Percentiles rank a stretch among this genome's conserved stretches.
These are phyloP conservation scores for Drosophila basisetae DNA, from an alignment of 2,888 invertebrate species.

Conservation along the genomic window DNA sequence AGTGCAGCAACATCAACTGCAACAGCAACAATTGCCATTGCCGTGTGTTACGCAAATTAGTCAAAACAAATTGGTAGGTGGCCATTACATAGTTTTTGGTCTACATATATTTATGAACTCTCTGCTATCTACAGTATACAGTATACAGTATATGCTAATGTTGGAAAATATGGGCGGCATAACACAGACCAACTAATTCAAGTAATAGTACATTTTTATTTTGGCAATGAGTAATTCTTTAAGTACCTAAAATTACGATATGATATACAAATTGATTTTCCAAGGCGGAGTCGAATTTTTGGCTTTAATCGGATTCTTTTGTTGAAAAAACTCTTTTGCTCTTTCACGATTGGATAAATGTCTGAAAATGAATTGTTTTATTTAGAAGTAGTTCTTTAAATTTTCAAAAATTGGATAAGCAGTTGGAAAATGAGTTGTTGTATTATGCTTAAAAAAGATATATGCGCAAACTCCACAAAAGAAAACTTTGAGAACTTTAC, in stretches of 20 bases:
- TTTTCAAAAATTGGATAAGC: not conserved
- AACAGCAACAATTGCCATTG: conserved; percentile 61
- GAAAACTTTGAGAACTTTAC: not conserved
- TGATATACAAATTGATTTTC: not conserved
- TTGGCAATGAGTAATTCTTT: not conserved
- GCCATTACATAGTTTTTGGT: conserved; percentile 48
- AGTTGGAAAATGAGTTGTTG: not conserved
- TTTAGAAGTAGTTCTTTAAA: not conserved
- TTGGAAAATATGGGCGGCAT: not conserved
- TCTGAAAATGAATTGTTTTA: not conserved
- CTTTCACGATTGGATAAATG: not conserved
- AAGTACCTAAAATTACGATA: not conserved
- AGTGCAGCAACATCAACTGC: conserved; percentile 42
- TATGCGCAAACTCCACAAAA: not conserved
- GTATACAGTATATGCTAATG: not conserved
- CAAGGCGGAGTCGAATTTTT: no score
- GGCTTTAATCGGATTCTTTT: not conserved
- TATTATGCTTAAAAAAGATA: not conserved
- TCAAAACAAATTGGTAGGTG: conserved; percentile 77
- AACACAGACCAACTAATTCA: not conserved
- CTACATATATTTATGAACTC: conserved; percentile 23
- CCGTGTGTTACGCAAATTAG: conserved; percentile 66
- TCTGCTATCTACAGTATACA: not conserved
- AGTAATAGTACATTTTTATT: conserved; percentile 6
- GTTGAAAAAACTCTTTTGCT: not conserved